Evolutionary conservation across 2,113 vertebrate genomes (phyloP), one percentile per base, ranked within the genome.

Genomic region (Machaerirhynchus nigripectus): DNA sequence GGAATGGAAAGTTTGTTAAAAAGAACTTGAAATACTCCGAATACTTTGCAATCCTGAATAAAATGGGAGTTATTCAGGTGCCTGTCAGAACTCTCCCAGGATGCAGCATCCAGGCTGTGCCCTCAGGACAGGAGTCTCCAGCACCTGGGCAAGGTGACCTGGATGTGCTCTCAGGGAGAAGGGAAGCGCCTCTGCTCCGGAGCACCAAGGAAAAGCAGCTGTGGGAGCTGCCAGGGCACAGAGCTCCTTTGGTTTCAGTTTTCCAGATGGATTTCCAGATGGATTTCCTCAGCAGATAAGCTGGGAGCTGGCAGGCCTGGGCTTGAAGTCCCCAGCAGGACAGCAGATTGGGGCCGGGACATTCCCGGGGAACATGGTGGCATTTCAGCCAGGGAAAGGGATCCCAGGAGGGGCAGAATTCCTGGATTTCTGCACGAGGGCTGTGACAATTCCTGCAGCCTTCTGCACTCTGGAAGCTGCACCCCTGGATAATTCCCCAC

Each of bases 251-350:
- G 1, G 0, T 6, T 47, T 30, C 22, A 27, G 27, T 53, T 69
- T 39, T 60, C 63, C 53, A 59, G 52, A 42, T 28, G 2, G 13
- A n/a, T 84, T 74, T 67, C 65, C 85, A 52, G 44, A 2, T 50
- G 77, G 42, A 39, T 82, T 84, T 71, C 52, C 49, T 39, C 6
- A 63, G 42, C n/a, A 86, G 63, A 39, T 15, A 44, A 70, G 26
- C 37, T 20, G 33, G 46, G 63, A 90, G 49, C 39, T 50, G 44
- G 39, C 42, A 47, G 65, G 12, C 7, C 35, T 22, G 44, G 65
- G 28, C 22, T 27, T 6, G 4, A 69, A 26, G 40, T 61, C 22
- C 10, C 23, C 49, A 30, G 44, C 0, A 0, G 44, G 80, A 46
- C 40, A 39, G 55, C 42, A 17, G 42, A 16, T 42, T 42, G 42